A percentile compares a stretch with the other conserved stretches of the same genome.
These are phyloP conservation scores for Himalopsyche kuldschensis DNA, from an alignment of 2,888 invertebrate genomes.

Conservation along the genomic window DNA sequence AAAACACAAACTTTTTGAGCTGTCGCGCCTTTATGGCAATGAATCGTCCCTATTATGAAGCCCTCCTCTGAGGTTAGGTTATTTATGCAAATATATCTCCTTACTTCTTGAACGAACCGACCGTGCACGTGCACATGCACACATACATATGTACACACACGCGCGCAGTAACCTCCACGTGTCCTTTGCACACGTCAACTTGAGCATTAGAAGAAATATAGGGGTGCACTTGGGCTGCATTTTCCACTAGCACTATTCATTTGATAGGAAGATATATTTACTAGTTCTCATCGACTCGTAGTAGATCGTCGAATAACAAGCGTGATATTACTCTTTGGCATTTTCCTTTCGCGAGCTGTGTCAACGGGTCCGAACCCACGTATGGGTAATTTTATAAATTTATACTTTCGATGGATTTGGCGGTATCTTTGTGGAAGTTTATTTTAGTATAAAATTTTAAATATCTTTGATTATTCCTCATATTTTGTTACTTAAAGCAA, in stretches of 20 bases:
- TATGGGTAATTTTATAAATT: too few relatives aligned
- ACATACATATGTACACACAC: constrained; percentile 7
- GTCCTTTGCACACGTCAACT: constrained; percentile 7
- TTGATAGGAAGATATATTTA: too few relatives aligned
- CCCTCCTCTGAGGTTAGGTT: constrained; percentile 29
- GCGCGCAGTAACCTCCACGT: constrained; percentile 3
- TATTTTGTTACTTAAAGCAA: too few relatives aligned
- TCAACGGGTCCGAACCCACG: too few relatives aligned
- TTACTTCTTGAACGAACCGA: constrained; percentile 23
- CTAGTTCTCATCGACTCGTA: too few relatives aligned
- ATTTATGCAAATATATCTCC: constrained; percentile 30
- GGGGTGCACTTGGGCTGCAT: background rate
- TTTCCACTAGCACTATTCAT: background rate
- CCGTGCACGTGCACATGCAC: constrained; percentile 7
- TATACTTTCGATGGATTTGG: too few relatives aligned
- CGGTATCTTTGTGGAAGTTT: too few relatives aligned
- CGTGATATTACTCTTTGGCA: too few relatives aligned
- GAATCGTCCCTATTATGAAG: constrained; percentile 1
- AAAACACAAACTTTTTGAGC: background rate
- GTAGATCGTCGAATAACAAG: too few relatives aligned
- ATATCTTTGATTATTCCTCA: too few relatives aligned
- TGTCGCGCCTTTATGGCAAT: background rate
- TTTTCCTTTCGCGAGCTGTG: too few relatives aligned
- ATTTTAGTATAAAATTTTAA: too few relatives aligned
- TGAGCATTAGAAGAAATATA: background rate